Percentiles rank a stretch among this genome's conserved stretches.
phyloP scores from a whole-genome alignment of 2,797 vertebrate species.

The Vultur gryphus region DNA sequence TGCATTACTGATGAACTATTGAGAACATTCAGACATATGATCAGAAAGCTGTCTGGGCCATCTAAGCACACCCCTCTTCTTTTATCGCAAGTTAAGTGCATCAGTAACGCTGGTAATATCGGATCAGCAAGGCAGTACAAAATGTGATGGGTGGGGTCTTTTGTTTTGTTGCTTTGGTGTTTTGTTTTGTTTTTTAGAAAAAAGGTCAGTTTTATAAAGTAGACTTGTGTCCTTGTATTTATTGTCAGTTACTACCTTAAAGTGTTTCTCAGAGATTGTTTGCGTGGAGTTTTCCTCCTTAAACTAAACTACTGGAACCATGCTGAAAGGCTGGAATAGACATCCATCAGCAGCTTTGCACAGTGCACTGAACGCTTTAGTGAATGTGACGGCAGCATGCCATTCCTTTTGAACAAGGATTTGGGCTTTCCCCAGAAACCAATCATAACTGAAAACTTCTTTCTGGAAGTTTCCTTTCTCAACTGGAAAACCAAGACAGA shows the following conservation, averaged over 20 bases:
- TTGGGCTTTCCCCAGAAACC: not conserved
- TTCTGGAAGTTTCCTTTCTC: not conserved
- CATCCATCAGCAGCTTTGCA: not conserved
- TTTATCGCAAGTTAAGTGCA: not conserved
- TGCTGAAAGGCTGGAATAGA: not conserved
- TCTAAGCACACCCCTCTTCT: not conserved
- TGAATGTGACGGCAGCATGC: not conserved
- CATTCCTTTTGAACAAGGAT: not conserved
- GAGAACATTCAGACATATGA: not conserved
- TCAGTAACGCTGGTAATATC: not conserved
- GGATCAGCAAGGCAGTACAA: not conserved
- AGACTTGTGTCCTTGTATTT: not conserved
- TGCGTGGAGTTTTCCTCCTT: not conserved
- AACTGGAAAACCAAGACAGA: not conserved
- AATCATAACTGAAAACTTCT: not conserved
- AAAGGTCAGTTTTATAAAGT: not conserved
- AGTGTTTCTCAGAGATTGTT: not conserved
- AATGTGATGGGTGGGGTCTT: too few species aligned
- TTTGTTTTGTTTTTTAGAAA: not conserved
- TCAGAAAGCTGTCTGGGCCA: not conserved
- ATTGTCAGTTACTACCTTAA: not conserved
- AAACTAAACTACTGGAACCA: not conserved
- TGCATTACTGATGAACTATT: not conserved
- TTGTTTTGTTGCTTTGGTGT: too few species aligned
- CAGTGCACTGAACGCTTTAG: not conserved